A percentile compares a stretch with the other conserved stretches of the same genome.
Evolutionary conservation across 1,140 invertebrate genomes (phyloP).

Genomic region (Monochamus saltuarius): DNA sequence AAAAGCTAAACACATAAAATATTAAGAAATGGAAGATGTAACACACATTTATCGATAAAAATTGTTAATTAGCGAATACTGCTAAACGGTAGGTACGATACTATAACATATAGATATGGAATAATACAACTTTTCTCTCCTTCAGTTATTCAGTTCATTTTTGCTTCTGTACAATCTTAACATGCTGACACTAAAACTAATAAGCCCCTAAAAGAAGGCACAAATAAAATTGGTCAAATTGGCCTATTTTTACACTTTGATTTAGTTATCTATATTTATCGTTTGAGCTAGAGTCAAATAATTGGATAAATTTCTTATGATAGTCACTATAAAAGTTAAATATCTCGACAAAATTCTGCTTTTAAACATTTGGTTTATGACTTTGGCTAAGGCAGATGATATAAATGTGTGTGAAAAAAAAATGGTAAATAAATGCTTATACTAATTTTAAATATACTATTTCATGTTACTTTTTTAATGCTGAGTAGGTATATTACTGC

Average conservation of each 20-base stretch:
- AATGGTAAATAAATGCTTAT: no score
- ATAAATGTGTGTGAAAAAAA: no score
- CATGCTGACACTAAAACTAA: conserved; percentile 14
- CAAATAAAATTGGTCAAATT: conserved; percentile 40
- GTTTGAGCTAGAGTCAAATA: no score
- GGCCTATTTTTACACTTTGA: conserved; percentile 5
- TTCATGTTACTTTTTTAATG: no score
- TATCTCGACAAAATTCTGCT: no score
- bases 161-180: conserved; percentile 7
- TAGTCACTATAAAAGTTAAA: no score
- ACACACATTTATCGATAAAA: conserved; percentile 17
- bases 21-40: conserved; percentile 31
- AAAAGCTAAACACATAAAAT: conserved; percentile 31
- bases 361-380: no score
- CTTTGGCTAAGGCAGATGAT: no score
- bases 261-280: no score
- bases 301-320: no score
- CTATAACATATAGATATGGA: conserved; percentile 30
- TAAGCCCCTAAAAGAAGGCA: conserved; percentile 37
- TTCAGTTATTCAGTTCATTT: conserved; percentile 25
- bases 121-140: conserved; percentile 15
- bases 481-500: no score
- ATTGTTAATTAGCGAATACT: conserved; percentile 27
- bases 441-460: no score
- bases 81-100: conserved; percentile 6